Evolutionary conservation across 2,113 vertebrate genomes (phyloP), one percentile per base, ranked within the genome.

Genomic region (Conger conger): DNA sequence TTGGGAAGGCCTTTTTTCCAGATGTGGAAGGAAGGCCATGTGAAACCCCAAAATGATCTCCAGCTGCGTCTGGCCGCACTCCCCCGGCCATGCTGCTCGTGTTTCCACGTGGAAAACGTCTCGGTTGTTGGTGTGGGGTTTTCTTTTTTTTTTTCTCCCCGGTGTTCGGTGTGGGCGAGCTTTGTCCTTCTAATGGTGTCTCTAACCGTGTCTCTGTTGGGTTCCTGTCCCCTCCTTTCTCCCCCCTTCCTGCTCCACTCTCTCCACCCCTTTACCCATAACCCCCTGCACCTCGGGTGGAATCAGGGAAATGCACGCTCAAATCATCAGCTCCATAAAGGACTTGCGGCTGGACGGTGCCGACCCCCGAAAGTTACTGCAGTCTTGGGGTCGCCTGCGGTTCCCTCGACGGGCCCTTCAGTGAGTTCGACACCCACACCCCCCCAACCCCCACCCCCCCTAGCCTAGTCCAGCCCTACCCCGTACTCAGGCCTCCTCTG

Each of bases 311-410:
- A 97, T 98, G 96, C 97, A 98, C 96, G 97, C 96, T 86, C 97
- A 99, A 96, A 97, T 99, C 95, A 97, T 99, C 96, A 96, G 93
- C 93, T 97, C 95, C 93, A 97, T 99, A 94, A 98, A 98, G 95
- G 97, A 96, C 94, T 95, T 99, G 91, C 97, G 96, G 86, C 95
- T 97, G 97, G 97, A 98, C 92, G 96, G 96, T 50, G 97, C 95
- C 91, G 98, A 98, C 94, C 98, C 98, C 87, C 95, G 97, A 89
- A 96, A 95, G 94, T 96, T 99, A 88, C 96, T 99, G 86, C 97
- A 96, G 92, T 97, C 97, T 80, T 97, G 97, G 95, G 95, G 93
- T 92, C 96, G 96, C 83, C 96, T 97, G 83, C 97, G 96, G 88
- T 96, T 94, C 91, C 96, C 97, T 84, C 94, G 94, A 87, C 93